phyloP scores from a whole-genome alignment of 2,113 vertebrate genomes.

The Abramis brama region DNA sequence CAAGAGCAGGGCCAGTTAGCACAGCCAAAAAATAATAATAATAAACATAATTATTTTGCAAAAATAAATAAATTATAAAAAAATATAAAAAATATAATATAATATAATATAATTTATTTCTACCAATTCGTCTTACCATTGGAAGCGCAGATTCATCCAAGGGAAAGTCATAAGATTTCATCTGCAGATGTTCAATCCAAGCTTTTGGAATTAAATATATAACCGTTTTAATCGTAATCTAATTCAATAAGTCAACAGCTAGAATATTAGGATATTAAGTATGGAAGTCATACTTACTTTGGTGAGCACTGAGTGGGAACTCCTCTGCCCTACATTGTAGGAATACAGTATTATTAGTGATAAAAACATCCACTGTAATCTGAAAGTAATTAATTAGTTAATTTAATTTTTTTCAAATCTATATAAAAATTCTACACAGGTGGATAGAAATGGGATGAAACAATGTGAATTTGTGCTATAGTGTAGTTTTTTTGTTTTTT shows the following conservation, averaged over 20 bases:
- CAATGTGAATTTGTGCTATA: not conserved
- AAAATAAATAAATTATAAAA: too few species aligned
- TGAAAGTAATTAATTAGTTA: not conserved
- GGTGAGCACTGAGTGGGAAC: not conserved
- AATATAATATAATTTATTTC: not conserved
- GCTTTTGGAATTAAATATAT: conserved; percentile 39
- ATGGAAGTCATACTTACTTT: conserved; percentile 6
- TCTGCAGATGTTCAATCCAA: conserved; percentile 66
- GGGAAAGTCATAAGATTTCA: conserved; percentile 49
- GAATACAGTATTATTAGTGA: not conserved
- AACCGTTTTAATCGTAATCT: not conserved
- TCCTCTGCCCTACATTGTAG: not conserved
- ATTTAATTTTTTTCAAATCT: not conserved
- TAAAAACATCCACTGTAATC: not conserved
- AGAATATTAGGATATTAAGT: not conserved
- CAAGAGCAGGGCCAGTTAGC: not conserved
- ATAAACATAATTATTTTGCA: too few species aligned
- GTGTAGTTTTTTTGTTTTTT: not conserved
- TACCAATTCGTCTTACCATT: conserved; percentile 55
- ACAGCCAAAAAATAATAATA: not conserved
- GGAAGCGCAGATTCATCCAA: conserved; percentile 59
- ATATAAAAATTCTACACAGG: not conserved
- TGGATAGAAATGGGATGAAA: not conserved
- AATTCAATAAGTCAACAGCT: not conserved
- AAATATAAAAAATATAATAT: too few species aligned